Evolutionary conservation across 2,888 invertebrate species (phyloP).

Genomic region (Polylopha cassiicola): DNA sequence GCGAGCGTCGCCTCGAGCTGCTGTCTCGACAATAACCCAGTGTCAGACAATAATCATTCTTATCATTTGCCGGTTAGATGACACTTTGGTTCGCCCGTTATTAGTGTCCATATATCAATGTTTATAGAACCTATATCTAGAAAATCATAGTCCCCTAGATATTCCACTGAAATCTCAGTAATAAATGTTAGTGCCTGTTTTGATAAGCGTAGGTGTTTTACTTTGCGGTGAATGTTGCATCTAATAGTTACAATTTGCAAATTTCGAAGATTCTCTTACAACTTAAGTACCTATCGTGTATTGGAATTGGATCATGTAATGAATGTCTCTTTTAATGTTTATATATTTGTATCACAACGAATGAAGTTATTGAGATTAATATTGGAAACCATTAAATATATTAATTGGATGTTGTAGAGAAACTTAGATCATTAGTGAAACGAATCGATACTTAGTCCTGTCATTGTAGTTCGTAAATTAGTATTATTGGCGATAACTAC

Average conservation of each 20-base stretch:
- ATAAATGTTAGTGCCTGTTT: conserved; percentile 19
- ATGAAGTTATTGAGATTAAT: conserved; percentile 5
- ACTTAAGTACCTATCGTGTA: too few relatives aligned
- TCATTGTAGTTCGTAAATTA: conserved; percentile 11
- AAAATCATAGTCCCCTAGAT: conserved; percentile 14
- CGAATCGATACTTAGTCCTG: too few relatives aligned
- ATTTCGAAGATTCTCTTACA: too few relatives aligned
- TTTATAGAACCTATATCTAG: conserved; percentile 16
- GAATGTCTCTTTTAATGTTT: conserved; percentile 10
- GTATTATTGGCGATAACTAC: neutral
- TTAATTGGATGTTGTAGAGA: conserved; percentile 17
- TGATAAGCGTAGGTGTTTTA: conserved; percentile 10
- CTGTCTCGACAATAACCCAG: conserved; percentile 78
- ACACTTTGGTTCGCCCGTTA: conserved; percentile 40
- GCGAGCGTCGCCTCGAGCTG: conserved; percentile 59
- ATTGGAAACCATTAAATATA: conserved; percentile 6
- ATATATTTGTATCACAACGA: conserved; percentile 15
- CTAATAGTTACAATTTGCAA: too few relatives aligned
- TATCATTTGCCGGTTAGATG: conserved; percentile 64
- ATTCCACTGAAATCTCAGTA: conserved; percentile 11
- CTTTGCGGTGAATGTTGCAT: too few relatives aligned
- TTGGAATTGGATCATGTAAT: conserved; percentile 12
- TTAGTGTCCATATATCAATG: conserved; percentile 24
- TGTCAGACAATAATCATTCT: conserved; percentile 76
- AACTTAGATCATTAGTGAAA: too few relatives aligned